Conservation (phyloP, 2,113 vertebrate genomes). For the Crotalus helleri region DNA sequence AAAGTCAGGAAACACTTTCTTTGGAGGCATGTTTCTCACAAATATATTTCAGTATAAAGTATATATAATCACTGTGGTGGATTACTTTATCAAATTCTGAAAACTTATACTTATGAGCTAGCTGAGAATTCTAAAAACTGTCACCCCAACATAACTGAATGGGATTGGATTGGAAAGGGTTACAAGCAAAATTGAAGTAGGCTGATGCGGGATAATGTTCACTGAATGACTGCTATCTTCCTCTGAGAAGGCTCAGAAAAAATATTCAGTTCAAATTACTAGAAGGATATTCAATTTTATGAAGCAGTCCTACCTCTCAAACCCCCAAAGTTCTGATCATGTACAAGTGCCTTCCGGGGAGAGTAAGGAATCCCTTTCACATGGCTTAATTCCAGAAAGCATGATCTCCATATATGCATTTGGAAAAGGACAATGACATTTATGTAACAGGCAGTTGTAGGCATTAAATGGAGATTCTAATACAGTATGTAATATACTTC, state of each 20-base stretch:
- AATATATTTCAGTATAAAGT: not conserved
- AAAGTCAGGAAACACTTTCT: not conserved
- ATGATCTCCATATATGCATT: not conserved
- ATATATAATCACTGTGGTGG: not conserved
- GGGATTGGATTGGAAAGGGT: not conserved
- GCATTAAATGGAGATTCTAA: not conserved
- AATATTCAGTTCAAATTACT: not conserved
- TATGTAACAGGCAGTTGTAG: not conserved
- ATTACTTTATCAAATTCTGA: not conserved
- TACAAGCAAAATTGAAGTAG: not conserved
- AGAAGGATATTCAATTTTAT: not conserved
- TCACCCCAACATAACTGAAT: not conserved
- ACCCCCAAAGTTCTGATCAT: not conserved
- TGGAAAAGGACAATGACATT: constrained; percentile 3
- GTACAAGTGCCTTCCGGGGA: not conserved
- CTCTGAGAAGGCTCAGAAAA: not conserved
- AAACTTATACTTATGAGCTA: not conserved
- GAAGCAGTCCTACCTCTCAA: not conserved
- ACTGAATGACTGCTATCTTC: not conserved
- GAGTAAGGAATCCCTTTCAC: not conserved
- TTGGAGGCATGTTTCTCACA: not conserved
- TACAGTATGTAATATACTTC: not conserved
- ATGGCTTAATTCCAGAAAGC: not conserved
- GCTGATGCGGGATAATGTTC: not conserved
- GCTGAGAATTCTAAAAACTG: not conserved